Conservation (phyloP, 2,113 vertebrate species). For the Morone chrysops region DNA sequence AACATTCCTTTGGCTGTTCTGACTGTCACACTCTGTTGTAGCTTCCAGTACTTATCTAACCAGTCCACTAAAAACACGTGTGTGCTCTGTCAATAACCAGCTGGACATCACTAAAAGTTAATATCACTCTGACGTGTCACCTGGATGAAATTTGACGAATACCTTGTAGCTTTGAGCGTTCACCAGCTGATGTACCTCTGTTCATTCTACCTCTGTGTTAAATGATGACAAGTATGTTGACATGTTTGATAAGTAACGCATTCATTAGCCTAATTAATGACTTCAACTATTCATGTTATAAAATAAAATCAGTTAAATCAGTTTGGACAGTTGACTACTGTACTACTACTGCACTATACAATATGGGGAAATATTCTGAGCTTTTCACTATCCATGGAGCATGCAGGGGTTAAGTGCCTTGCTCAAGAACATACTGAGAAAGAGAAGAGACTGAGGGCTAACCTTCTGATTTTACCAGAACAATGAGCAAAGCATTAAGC, state of each 20-base stretch:
- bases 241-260: conserved; percentile 15
- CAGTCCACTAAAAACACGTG: background rate
- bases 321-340: conserved; percentile 21
- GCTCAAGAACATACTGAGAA: conserved; percentile 1
- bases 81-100: background rate
- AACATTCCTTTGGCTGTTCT: background rate
- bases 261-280: conserved; percentile 31
- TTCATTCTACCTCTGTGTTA: background rate
- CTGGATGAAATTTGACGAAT: background rate
- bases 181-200: background rate
- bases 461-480: background rate
- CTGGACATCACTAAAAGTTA: conserved; percentile 16
- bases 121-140: conserved; percentile 21
- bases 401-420: background rate
- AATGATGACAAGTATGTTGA: background rate
- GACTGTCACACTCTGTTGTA: too few relatives aligned
- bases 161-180: conserved; percentile 23
- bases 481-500: background rate
- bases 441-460: background rate
- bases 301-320: too few relatives aligned
- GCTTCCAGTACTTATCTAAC: background rate
- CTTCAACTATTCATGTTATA: background rate
- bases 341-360: background rate
- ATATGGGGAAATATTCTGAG: background rate
- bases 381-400: background rate